Evolutionary conservation across 2,888 invertebrate genomes (phyloP).

Genomic region (Drosophila engyochracea): DNA sequence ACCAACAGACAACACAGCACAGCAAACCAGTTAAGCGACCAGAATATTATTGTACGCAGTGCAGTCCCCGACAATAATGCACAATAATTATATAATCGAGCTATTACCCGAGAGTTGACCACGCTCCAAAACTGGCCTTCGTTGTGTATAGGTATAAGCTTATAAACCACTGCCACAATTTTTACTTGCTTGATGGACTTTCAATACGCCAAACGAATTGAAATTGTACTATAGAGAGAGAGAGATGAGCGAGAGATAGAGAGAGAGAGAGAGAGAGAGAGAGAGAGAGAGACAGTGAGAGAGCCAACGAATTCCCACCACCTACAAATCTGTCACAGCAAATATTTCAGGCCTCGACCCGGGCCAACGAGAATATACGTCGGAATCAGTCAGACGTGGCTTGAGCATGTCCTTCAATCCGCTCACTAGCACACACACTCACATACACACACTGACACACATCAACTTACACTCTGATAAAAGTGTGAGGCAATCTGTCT

Average conservation of each 20-base stretch:
- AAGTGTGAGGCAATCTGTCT: not conserved
- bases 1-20: constrained; percentile 26
- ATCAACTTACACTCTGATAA: not conserved
- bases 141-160: constrained; percentile 52
- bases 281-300: not conserved
- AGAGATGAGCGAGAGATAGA: not conserved
- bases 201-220: constrained; percentile 62
- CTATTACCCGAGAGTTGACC: constrained; percentile 57
- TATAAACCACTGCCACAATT: constrained; percentile 65
- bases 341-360: constrained; percentile 41
- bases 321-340: constrained; percentile 65
- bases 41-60: constrained; percentile 26
- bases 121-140: constrained; percentile 62
- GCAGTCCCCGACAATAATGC: constrained; percentile 66
- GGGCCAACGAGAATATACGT: constrained; percentile 25
- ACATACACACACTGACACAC: not conserved
- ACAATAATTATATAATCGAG: constrained; percentile 78
- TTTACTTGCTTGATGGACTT: constrained; percentile 65
- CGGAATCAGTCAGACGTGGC: constrained; percentile 63
- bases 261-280: not conserved
- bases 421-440: constrained; percentile 23
- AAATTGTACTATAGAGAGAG: constrained; percentile 35
- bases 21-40: constrained; percentile 22
- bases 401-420: constrained; percentile 53
- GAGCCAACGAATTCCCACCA: not conserved